Percentiles rank a stretch among this genome's conserved stretches.
Evolutionary conservation across 2,113 vertebrate species (phyloP).

Genomic region (Cygnus buccinator): DNA sequence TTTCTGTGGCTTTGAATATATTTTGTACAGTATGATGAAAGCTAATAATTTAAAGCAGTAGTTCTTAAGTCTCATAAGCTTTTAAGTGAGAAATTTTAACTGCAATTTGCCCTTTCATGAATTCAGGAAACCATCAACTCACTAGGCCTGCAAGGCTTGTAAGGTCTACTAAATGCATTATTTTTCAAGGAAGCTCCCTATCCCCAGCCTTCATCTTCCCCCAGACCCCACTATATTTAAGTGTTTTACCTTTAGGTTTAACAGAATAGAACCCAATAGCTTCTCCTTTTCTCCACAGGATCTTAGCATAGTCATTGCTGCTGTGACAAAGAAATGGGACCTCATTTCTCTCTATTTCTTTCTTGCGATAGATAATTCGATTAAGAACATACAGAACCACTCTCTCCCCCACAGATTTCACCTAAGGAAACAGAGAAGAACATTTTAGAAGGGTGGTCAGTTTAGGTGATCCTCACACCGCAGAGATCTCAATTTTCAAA

Average conservation of each 20-base stretch:
- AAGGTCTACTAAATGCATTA: background rate
- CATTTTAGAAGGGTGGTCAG: conserved; percentile 5
- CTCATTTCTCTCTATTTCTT: conserved; percentile 84
- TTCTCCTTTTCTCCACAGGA: conserved; percentile 89
- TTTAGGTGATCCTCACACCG: background rate
- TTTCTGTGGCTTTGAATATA: background rate
- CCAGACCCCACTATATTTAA: background rate
- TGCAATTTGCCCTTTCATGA: background rate
- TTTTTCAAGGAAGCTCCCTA: background rate
- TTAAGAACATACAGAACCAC: conserved; percentile 92
- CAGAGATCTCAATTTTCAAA: background rate
- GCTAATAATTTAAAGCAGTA: too few species aligned
- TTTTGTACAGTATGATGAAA: background rate
- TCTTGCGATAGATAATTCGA: conserved; percentile 88
- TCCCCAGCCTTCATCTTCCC: fast-evolving
- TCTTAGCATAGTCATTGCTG: conserved; percentile 85
- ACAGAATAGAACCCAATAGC: conserved; percentile 94
- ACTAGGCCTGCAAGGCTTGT: background rate
- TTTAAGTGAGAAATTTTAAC: background rate
- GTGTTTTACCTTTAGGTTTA: conserved; percentile 84
- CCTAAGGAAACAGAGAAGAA: conserved; percentile 74
- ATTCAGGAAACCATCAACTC: background rate
- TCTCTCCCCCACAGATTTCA: conserved; percentile 86
- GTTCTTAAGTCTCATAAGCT: background rate
- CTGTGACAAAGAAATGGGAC: conserved; percentile 88